Conservation (phyloP, 2,797 vertebrate species). For the Hypotaenidia philippensis region DNA sequence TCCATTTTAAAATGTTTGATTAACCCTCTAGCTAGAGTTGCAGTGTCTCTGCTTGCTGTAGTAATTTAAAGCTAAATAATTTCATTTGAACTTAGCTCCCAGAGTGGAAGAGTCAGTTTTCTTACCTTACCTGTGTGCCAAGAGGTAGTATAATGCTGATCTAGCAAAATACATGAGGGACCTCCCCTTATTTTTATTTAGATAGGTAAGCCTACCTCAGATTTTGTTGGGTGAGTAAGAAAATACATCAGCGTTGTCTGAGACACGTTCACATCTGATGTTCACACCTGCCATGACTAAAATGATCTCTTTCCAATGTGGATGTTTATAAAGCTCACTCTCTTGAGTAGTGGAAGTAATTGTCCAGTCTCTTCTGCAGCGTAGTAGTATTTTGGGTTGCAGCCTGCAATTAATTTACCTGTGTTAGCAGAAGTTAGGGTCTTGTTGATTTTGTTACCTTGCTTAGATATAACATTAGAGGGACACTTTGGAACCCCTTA, state of each 20-base stretch:
- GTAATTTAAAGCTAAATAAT: neutral
- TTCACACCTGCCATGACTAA: neutral
- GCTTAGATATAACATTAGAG: neutral
- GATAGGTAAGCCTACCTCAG: neutral
- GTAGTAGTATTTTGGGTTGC: neutral
- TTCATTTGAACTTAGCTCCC: neutral
- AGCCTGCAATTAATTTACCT: neutral
- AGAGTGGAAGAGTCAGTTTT: neutral
- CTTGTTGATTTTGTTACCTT: neutral
- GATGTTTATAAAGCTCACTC: neutral
- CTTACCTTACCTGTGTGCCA: neutral
- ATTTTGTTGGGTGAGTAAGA: neutral
- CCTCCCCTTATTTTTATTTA: neutral
- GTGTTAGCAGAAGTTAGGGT: neutral
- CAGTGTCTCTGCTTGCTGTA: neutral
- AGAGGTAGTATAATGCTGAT: neutral
- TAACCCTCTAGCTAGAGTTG: neutral
- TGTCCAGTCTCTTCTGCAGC: neutral
- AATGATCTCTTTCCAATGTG: neutral
- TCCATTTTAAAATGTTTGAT: neutral
- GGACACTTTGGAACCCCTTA: neutral
- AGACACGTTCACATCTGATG: neutral
- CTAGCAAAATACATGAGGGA: neutral
- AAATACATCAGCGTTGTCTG: neutral
- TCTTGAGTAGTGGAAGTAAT: neutral